Evolutionary conservation across 2,113 vertebrate genomes (phyloP).

Genomic region (Prunella himalayana): DNA sequence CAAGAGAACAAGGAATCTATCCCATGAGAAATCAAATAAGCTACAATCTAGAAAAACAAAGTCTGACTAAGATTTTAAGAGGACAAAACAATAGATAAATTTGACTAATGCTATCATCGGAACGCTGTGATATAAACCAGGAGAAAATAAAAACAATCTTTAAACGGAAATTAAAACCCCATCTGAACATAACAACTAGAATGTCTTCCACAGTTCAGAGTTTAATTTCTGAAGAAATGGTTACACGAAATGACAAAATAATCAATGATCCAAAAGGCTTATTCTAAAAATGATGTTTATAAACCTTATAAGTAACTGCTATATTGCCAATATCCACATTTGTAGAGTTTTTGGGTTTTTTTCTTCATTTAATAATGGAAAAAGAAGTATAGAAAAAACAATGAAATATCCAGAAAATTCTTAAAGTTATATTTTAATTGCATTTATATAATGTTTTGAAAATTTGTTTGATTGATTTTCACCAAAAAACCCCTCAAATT

Average conservation of each 20-base stretch:
- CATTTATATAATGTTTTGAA: not conserved
- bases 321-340: not conserved
- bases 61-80: conserved; percentile 1
- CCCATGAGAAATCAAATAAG: conserved; percentile 23
- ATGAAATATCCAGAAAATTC: not conserved
- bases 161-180: not conserved
- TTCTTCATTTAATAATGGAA: not conserved
- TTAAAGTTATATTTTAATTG: not conserved
- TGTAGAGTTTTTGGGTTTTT: rapidly evolving
- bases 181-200: not conserved
- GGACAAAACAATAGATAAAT: not conserved
- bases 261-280: not conserved
- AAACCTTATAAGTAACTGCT: not conserved
- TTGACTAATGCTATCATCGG: not conserved
- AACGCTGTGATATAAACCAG: not conserved
- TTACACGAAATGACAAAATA: not conserved
- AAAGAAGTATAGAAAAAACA: not conserved
- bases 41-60: conserved; percentile 10
- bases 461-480: not conserved
- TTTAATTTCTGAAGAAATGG: not conserved
- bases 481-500: not conserved
- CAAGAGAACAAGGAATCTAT: conserved; percentile 4
- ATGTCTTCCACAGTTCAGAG: not conserved
- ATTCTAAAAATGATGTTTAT: not conserved
- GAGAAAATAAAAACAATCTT: not conserved